Evolutionary conservation across 2,888 invertebrate species (phyloP).

Genomic region (Rhopalosiphum nymphaeae): DNA sequence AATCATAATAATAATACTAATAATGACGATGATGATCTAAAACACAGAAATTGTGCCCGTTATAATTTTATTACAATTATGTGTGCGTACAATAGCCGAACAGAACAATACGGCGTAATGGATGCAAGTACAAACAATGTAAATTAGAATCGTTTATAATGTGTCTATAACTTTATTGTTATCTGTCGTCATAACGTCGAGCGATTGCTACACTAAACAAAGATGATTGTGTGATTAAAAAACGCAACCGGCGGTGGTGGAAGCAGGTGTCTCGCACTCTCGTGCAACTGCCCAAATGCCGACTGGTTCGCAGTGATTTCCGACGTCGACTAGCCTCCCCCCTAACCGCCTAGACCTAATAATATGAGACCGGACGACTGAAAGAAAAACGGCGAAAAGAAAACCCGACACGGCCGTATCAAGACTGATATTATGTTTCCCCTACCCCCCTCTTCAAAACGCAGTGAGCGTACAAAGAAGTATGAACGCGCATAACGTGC

Average conservation of each 20-base stretch:
- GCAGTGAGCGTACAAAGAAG: background rate
- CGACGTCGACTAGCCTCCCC: background rate
- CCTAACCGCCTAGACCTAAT: too few relatives aligned
- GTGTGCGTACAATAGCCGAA: background rate
- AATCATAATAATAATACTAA: background rate
- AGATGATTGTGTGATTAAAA: background rate
- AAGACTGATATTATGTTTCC: background rate
- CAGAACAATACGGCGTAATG: background rate
- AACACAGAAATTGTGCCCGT: background rate
- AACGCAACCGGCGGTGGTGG: background rate
- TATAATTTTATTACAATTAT: background rate
- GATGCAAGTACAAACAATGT: background rate
- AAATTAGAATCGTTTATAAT: background rate
- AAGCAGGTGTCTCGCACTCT: background rate
- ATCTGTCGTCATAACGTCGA: background rate
- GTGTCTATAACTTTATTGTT: background rate
- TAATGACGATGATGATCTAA: background rate
- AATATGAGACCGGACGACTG: background rate
- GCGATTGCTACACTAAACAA: background rate
- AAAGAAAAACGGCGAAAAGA: background rate
- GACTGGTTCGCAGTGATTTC: background rate
- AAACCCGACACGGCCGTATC: background rate
- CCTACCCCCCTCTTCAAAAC: background rate
- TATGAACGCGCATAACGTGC: background rate
- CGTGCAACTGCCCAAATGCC: background rate